Conservation (phyloP, 2,113 vertebrate species). For the Syrmaticus mikado region DNA sequence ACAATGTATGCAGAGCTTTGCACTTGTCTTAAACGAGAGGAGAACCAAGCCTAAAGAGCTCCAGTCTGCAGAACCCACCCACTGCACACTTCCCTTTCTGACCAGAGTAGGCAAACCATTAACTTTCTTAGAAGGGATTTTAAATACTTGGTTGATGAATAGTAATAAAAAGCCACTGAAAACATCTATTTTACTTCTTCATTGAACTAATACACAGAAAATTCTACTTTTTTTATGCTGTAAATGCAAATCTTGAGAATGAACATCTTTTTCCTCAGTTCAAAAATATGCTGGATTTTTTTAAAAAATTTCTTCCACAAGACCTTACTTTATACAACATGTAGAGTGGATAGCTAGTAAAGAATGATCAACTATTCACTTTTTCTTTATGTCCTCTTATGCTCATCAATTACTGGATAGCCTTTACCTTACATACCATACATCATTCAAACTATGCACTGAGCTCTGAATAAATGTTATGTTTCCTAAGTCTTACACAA, state of each 20-base stretch:
- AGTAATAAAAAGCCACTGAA: not conserved
- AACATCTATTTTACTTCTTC: not conserved
- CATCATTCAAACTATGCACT: not conserved
- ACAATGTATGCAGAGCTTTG: not conserved
- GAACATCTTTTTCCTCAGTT: not conserved
- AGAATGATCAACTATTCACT: not conserved
- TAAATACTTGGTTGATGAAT: not conserved
- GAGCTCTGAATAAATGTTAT: conserved; percentile 1
- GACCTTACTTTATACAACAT: not conserved
- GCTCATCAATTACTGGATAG: not conserved
- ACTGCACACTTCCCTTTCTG: not conserved
- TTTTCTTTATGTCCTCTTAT: not conserved
- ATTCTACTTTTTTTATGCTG: not conserved
- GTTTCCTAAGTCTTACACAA: not conserved
- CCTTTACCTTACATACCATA: not conserved
- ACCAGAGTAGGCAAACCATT: not conserved
- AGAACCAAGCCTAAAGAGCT: not conserved
- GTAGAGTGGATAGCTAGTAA: not conserved
- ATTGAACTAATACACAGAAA: not conserved
- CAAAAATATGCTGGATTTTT: not conserved
- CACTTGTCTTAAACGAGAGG: not conserved
- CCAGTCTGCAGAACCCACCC: not conserved
- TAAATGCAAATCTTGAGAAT: not conserved
- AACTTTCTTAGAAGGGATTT: not conserved
- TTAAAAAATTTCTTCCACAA: not conserved